A percentile compares a stretch with the other conserved stretches of the same genome.
These are phyloP conservation scores for Hydrochoerus hydrochaeris DNA, from an alignment of 2,113 vertebrate species.

Conservation along the genomic window DNA sequence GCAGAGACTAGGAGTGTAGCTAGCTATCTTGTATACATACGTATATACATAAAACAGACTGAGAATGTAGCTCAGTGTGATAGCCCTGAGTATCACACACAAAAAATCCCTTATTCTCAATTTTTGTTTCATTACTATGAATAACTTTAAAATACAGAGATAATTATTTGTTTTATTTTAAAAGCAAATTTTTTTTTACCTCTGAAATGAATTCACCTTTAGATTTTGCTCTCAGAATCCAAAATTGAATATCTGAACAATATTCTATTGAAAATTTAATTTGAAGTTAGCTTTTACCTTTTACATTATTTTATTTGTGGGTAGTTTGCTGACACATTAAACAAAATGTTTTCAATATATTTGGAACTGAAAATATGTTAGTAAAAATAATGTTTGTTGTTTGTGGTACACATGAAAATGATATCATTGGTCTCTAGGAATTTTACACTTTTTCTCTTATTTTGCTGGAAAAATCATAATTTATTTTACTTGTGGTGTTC, in stretches of 20 bases:
- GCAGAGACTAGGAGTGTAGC: too few species aligned
- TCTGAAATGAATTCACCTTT: neutral
- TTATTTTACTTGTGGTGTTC: constrained; percentile 17
- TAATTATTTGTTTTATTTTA: constrained; percentile 14
- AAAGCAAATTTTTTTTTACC: neutral
- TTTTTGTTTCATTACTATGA: constrained; percentile 68
- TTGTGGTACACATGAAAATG: neutral
- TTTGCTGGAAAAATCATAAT: neutral
- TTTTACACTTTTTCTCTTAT: neutral
- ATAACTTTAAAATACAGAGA: neutral
- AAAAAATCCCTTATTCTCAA: constrained; percentile 29
- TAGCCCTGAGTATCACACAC: neutral
- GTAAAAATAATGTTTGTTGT: constrained; percentile 23
- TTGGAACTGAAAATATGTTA: constrained; percentile 42
- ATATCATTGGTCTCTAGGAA: neutral
- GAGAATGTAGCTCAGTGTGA: neutral
- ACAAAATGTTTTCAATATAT: neutral
- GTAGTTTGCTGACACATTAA: constrained; percentile 16
- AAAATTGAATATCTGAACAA: neutral
- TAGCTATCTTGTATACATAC: too few species aligned
- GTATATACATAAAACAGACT: neutral
- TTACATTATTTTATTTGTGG: neutral
- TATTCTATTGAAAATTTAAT: neutral
- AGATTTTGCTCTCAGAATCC: neutral
- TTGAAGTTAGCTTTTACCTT: neutral